These are phyloP conservation scores for Dromius quadrimaculatus DNA, from an alignment of 2,888 invertebrate genomes.

Conservation along the genomic window DNA sequence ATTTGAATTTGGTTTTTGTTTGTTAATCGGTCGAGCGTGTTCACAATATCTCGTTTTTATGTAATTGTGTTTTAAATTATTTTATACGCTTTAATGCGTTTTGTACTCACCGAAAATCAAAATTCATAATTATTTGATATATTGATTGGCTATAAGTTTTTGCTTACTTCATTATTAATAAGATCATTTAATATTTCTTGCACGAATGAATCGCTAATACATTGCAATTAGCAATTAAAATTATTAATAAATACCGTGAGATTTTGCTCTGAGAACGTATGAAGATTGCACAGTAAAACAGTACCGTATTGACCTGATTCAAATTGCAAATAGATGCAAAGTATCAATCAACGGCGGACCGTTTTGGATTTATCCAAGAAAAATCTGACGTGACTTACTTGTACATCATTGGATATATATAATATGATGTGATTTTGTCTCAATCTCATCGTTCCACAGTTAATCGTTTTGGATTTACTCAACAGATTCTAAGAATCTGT, in stretches of 20 bases:
- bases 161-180: slow-evolving; percentile 16
- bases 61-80: slow-evolving; percentile 49
- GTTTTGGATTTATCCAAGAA: too few relatives aligned
- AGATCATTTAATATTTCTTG: slow-evolving; percentile 12
- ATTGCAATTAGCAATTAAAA: slow-evolving; percentile 36
- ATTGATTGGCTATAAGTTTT: too few relatives aligned
- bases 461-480: too few relatives aligned
- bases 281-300: slow-evolving; percentile 5
- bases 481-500: too few relatives aligned
- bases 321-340: background rate
- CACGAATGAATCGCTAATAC: slow-evolving; percentile 19
- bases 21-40: slow-evolving; percentile 34
- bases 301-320: slow-evolving; percentile 18
- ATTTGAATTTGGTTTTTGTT: slow-evolving; percentile 37
- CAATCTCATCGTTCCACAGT: too few relatives aligned
- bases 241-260: slow-evolving; percentile 31
- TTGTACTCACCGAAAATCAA: too few relatives aligned
- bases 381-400: too few relatives aligned
- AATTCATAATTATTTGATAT: too few relatives aligned
- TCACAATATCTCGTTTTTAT: slow-evolving; percentile 41
- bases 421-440: too few relatives aligned
- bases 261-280: slow-evolving; percentile 20
- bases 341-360: too few relatives aligned
- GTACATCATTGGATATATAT: too few relatives aligned
- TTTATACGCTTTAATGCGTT: slow-evolving; percentile 41